Evolutionary conservation across 2,797 vertebrate species (phyloP).

Genomic region (Acanthurus tractus): DNA sequence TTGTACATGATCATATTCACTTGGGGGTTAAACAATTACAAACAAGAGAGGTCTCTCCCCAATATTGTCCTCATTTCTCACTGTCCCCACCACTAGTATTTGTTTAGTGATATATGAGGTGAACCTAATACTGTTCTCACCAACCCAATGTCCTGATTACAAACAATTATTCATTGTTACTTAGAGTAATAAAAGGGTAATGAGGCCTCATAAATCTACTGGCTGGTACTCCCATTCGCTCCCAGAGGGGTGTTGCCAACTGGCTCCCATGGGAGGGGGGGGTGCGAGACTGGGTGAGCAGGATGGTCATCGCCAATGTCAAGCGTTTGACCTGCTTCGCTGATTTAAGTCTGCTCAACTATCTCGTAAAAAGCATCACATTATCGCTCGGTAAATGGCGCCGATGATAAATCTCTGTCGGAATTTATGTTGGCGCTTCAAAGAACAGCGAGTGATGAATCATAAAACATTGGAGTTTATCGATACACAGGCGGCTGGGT

Average conservation of each 20-base stretch:
- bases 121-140: slow-evolving; percentile 79
- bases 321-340: slow-evolving; percentile 36
- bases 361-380: slow-evolving; percentile 15
- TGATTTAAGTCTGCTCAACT: slow-evolving; percentile 17
- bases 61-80: slow-evolving; percentile 66
- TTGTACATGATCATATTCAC: slow-evolving; percentile 53
- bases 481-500: not conserved
- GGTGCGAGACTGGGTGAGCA: slow-evolving; percentile 21
- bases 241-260: slow-evolving; percentile 46
- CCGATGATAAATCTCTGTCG: slow-evolving; percentile 12
- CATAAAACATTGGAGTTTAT: slow-evolving; percentile 29
- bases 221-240: slow-evolving; percentile 43
- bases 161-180: slow-evolving; percentile 87
- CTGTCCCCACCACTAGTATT: slow-evolving; percentile 60
- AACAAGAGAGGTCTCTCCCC: slow-evolving; percentile 54
- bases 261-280: slow-evolving; percentile 17
- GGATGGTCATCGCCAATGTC: slow-evolving; percentile 47
- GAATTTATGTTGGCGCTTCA: slow-evolving; percentile 1
- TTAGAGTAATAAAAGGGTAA: slow-evolving; percentile 85
- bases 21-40: slow-evolving; percentile 71
- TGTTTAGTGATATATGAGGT: slow-evolving; percentile 82
- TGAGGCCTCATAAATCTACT: slow-evolving; percentile 80
- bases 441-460: slow-evolving; percentile 26
- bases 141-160: slow-evolving; percentile 83
- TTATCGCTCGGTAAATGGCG: slow-evolving; percentile 34